phyloP scores from a whole-genome alignment of 2,888 invertebrate species.

The Plagiodera versicolora region DNA sequence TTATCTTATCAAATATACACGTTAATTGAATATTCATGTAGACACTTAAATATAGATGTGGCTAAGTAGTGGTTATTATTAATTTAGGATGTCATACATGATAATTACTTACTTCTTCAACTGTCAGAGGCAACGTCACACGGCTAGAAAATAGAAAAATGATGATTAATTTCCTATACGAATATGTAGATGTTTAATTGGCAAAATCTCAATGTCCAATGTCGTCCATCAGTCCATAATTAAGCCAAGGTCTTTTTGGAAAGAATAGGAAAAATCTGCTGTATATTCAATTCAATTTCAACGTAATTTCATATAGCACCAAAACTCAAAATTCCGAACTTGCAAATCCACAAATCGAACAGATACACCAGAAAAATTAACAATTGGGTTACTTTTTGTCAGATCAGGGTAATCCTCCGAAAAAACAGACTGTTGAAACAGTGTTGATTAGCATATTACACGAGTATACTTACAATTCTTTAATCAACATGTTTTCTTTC shows the following conservation, averaged over 20 bases:
- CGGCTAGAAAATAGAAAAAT: slow-evolving; percentile 72
- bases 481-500: slow-evolving; percentile 67
- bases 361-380: background rate
- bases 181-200: slow-evolving; percentile 3
- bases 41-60: slow-evolving; percentile 12
- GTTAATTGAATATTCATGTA: slow-evolving; percentile 28
- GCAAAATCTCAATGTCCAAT: slow-evolving; percentile 35
- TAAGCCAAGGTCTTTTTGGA: slow-evolving; percentile 26
- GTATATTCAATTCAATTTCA: too few relatives aligned
- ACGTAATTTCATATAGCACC: background rate
- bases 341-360: slow-evolving; percentile 1
- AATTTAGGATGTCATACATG: slow-evolving; percentile 13
- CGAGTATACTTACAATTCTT: slow-evolving; percentile 68
- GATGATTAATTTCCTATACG: slow-evolving; percentile 32
- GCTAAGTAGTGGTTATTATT: slow-evolving; percentile 13
- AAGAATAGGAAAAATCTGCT: background rate
- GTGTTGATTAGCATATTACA: background rate
- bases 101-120: slow-evolving; percentile 84
- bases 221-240: slow-evolving; percentile 5
- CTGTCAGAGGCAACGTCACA: slow-evolving; percentile 92
- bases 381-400: background rate
- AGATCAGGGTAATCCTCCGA: background rate
- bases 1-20: slow-evolving; percentile 10
- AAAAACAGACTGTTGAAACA: background rate
- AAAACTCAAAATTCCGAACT: slow-evolving; percentile 15